Evolutionary conservation across 2,113 vertebrate genomes (phyloP), one percentile per base, ranked within the genome.

Genomic region (Nematolebias whitei): DNA sequence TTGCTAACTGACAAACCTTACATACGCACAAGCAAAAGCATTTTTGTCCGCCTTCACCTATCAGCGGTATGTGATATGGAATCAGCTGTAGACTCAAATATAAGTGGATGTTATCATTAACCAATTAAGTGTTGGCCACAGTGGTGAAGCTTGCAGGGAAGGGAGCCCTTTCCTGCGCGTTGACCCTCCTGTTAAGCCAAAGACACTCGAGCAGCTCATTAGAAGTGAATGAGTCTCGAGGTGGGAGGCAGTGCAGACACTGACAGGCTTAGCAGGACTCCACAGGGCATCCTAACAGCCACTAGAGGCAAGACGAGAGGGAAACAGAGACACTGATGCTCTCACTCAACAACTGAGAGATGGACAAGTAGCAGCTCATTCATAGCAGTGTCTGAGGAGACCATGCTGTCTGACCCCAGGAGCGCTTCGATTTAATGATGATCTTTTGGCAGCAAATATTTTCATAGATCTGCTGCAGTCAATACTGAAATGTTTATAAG

Each of bases 131-230:
- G 16, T 56, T 78, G 32, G 41, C 59, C 39, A 49, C 38, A 45
- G 63, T 16, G 24, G 43, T n/a, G 47, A 44, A 71, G 58, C 32
- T 49, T 41, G 72, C 58, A 0, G 53, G n/a, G 77, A 65, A 78
- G 77, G 73, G 71, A 65, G 39, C 58, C 56, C 54, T 18, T 68
- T 79, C 79, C 74, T 79, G 79, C 68, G 76, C 62, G 80, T 75
- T 85, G 85, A 88, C 88, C 85, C 83, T 72, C 63, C 64, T 85
- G 85, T 85, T 85, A 83, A 87, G 76, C 83, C 74, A 68, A 50
- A 84, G 82, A 85, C 84, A 88, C 87, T 88, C 79, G 81, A 90
- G 81, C 83, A 87, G 73, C 83, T 89, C 85, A 89, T 89, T 90
- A 88, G 83, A 83, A 78, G 81, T 87, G 84, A 91, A 89, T 86